Percentiles rank a stretch among this genome's conserved stretches.
These are phyloP conservation scores for Tryphoninae sp. DNA, from an alignment of 2,888 invertebrate genomes.

Conservation along the genomic window DNA sequence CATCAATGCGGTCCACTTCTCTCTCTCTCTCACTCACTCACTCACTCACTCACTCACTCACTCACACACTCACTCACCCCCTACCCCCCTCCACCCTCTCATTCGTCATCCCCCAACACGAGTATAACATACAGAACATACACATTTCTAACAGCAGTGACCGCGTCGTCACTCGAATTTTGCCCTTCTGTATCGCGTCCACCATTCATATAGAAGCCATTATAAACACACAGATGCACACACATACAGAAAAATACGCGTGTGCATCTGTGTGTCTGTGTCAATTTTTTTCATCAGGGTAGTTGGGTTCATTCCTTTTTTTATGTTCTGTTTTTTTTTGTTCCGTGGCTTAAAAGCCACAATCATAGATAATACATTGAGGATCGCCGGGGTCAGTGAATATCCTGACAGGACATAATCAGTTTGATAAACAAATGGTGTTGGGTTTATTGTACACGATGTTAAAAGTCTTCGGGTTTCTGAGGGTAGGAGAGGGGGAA, in stretches of 20 bases:
- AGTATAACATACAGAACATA: conserved; percentile 40
- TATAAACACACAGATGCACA: no score
- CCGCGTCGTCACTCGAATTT: conserved; percentile 52
- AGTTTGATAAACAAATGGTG: no score
- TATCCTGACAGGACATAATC: no score
- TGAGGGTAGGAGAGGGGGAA: no score
- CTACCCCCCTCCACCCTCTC: not conserved
- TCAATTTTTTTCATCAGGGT: not conserved
- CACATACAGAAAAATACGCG: not conserved
- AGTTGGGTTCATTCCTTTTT: not conserved
- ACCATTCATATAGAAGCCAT: not conserved
- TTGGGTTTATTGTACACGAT: not conserved
- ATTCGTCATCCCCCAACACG: conserved; percentile 30
- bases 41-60: no score
- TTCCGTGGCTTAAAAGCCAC: no score
- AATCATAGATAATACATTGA: no score
- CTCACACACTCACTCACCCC: not conserved
- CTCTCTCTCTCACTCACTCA: not conserved
- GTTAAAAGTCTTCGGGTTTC: not conserved
- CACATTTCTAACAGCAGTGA: conserved; percentile 38
- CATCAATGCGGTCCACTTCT: conserved; percentile 15
- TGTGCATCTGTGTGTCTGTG: not conserved
- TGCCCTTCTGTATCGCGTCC: conserved; percentile 28
- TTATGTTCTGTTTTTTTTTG: no score
- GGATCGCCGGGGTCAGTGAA: no score